Percentiles rank a stretch among this genome's conserved stretches.
Conservation (phyloP, 1,140 invertebrate species). For the Brachionus calyciflorus region DNA sequence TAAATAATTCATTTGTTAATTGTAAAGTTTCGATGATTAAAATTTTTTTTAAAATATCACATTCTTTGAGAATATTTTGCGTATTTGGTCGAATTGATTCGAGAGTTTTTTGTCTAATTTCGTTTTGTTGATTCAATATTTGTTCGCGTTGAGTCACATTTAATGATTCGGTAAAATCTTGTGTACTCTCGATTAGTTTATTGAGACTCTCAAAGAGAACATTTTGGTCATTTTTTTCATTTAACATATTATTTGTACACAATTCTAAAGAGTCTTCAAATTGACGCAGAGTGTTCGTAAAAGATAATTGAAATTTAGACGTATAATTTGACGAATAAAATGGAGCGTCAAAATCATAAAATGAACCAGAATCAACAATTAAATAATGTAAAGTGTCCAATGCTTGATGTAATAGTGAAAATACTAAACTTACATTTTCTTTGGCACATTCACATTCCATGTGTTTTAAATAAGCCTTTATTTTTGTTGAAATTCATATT, state of each 20-base stretch:
- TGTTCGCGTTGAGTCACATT: slow-evolving; percentile 94
- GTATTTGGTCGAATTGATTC: not conserved
- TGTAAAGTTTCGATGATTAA: not conserved
- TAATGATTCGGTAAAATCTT: slow-evolving; percentile 98
- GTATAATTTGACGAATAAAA: slow-evolving; percentile 52
- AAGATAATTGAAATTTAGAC: slow-evolving; percentile 64
- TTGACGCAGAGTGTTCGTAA: slow-evolving; percentile 74
- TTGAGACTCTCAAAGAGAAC: slow-evolving; percentile 69
- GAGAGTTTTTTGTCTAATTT: slow-evolving; percentile 50
- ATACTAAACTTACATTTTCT: slow-evolving; percentile 90
- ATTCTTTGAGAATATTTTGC: not conserved
- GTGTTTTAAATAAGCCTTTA: slow-evolving; percentile 66
- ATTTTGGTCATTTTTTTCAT: slow-evolving; percentile 18
- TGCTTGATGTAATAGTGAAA: slow-evolving; percentile 77
- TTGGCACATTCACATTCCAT: slow-evolving; percentile 85
- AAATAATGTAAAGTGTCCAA: slow-evolving; percentile 97
- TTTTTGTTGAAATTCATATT: not conserved
- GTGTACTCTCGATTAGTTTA: slow-evolving; percentile 85
- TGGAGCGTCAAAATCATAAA: not conserved
- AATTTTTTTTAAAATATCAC: slow-evolving; percentile 23
- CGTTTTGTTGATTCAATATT: slow-evolving; percentile 81
- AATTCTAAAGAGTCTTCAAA: slow-evolving; percentile 65
- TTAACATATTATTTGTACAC: slow-evolving; percentile 31
- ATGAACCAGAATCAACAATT: slow-evolving; percentile 79
- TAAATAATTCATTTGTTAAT: slow-evolving; percentile 19